Evolutionary conservation across 2,113 vertebrate genomes (phyloP), one percentile per base, ranked within the genome.

Genomic region (Rana temporaria): DNA sequence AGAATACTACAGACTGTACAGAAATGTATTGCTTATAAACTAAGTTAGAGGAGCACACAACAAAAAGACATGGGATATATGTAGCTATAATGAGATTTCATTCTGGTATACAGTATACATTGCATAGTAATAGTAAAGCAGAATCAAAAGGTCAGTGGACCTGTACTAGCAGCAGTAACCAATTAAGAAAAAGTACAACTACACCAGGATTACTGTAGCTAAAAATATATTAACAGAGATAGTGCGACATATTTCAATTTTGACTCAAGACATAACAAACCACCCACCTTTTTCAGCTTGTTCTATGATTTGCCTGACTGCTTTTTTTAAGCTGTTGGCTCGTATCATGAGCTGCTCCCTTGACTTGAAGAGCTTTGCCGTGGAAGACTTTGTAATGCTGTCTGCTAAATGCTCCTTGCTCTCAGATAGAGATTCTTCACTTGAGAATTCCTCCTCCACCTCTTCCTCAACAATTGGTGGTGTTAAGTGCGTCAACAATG

Each of bases 321-420:
- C 98, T 85, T 98, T 99, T 92, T 99, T 99, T 88, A 99, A 91
- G 85, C 98, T 99, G 91, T 99, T 97, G 70, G 98, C 98, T 38
- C 98, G 87, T 16, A 97, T 92, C 96, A 98, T 95, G 78, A 99
- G 91, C 86, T 97, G 96, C 82, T 98, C 96, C 55, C 91, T 92
- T 1, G 96, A 93, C 78, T 91, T 97, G 86, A 94, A 92, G 65
- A 94, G 87, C 85, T 94, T 95, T 79, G 93, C 94, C 0, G 89
- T 89, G 3, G 91, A 90, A 26, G 91, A 88, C 76, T 96, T 96
- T 0, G 92, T 89, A 76, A 94, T 89, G 66, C 93, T 94, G 71
- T 96, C 95, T 0, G 75, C 64, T 85, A 96, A 89, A 18, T 93
- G 96, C 80, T 95, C 96, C 90, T 96, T 98, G 88, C 92, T 92